A percentile compares a stretch with the other conserved stretches of the same genome.
These are phyloP conservation scores for Thamnophis sirtalis DNA, from an alignment of 2,113 vertebrate genomes.

Conservation along the genomic window DNA sequence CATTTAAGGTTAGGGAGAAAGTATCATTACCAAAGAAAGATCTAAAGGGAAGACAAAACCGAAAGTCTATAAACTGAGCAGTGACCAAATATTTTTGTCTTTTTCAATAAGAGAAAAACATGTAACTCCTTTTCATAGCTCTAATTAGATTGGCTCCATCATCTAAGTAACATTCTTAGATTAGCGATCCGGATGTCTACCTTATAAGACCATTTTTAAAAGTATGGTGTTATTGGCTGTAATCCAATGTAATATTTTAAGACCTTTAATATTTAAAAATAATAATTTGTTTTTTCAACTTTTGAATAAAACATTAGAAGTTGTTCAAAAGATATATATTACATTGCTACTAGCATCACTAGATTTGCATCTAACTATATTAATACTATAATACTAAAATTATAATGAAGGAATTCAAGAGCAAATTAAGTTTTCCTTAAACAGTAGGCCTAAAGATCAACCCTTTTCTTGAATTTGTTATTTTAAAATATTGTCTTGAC, in stretches of 20 bases:
- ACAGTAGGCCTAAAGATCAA: conserved; percentile 7
- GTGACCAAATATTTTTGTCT: not conserved
- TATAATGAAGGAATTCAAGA: conserved; percentile 28
- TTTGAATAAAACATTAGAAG: conserved; percentile 41
- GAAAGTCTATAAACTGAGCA: not conserved
- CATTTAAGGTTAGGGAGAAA: not conserved
- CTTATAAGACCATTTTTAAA: not conserved
- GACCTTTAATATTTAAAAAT: not conserved
- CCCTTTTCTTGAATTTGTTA: not conserved
- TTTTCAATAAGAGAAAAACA: not conserved
- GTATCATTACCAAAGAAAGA: not conserved
- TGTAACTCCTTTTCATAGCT: not conserved
- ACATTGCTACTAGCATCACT: conserved; percentile 26
- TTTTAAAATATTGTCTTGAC: not conserved
- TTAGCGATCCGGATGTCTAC: not conserved
- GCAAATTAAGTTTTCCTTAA: conserved; percentile 19
- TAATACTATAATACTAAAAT: conserved; percentile 22
- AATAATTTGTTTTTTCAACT: conserved; percentile 39
- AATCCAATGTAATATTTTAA: not conserved
- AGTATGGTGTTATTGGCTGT: not conserved
- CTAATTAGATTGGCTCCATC: not conserved
- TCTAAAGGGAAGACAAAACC: not conserved
- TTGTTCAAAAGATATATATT: conserved; percentile 45
- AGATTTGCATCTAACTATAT: conserved; percentile 40
- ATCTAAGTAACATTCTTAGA: not conserved